Conservation (phyloP, 2,797 vertebrate species). For the Nannoperca obscura region DNA sequence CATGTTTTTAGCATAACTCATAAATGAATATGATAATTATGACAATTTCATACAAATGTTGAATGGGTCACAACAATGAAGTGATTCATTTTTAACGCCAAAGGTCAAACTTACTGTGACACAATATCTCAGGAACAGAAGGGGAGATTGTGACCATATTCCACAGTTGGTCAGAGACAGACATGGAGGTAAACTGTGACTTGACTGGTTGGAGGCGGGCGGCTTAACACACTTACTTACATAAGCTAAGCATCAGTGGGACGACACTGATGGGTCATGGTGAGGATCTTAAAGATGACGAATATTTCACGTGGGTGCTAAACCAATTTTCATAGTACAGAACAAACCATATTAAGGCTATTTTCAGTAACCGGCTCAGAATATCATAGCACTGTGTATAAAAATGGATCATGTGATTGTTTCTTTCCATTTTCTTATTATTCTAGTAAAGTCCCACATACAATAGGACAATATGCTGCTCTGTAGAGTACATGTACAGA, state of each 20-base stretch:
- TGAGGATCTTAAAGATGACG: constrained; percentile 58
- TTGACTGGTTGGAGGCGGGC: too few relatives aligned
- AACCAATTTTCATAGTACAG: constrained; percentile 46
- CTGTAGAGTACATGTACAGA: constrained; percentile 32
- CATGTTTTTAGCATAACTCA: too few relatives aligned
- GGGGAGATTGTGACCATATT: too few relatives aligned
- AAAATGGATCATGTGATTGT: constrained; percentile 19
- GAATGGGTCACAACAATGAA: too few relatives aligned
- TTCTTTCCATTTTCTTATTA: background rate
- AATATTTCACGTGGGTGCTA: constrained; percentile 54
- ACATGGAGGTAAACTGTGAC: too few relatives aligned
- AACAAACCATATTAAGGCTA: constrained; percentile 27
- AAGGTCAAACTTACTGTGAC: too few relatives aligned
- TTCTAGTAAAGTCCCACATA: background rate
- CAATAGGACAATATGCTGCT: background rate
- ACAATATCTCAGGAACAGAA: too few relatives aligned
- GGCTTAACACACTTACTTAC: constrained; percentile 51
- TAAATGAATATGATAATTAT: too few relatives aligned
- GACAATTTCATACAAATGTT: too few relatives aligned
- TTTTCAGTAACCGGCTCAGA: constrained; percentile 36
- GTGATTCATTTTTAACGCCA: too few relatives aligned
- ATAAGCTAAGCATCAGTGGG: constrained; percentile 53
- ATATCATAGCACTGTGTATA: background rate
- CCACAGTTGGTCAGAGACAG: too few relatives aligned
- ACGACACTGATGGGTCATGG: constrained; percentile 43